Evolutionary conservation across 2,797 vertebrate genomes (phyloP).

Genomic region (Hafferia zeledoni): DNA sequence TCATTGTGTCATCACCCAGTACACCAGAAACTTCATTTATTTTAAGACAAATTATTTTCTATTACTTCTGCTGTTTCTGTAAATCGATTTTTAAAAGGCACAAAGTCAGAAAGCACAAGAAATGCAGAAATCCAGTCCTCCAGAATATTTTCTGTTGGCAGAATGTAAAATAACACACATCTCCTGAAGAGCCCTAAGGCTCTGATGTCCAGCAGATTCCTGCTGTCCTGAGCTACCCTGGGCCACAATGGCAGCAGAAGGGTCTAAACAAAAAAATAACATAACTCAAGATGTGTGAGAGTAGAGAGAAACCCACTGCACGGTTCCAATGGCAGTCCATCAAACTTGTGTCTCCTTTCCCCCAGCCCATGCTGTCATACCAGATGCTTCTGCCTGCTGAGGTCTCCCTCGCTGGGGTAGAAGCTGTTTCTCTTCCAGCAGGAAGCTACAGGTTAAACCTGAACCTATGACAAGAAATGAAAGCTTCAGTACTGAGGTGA

Average conservation of each 20-base stretch:
- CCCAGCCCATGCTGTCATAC: neutral
- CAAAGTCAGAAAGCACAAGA: neutral
- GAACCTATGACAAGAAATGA: neutral
- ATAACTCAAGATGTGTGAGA: neutral
- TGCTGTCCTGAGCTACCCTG: neutral
- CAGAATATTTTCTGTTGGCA: neutral
- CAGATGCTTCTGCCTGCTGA: neutral
- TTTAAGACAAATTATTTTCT: neutral
- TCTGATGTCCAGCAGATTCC: neutral
- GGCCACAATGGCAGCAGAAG: neutral
- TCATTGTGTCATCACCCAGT: accelerated
- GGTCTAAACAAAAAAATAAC: neutral
- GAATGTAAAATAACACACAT: neutral
- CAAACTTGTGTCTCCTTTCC: neutral
- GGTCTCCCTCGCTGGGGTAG: neutral
- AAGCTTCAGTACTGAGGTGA: neutral
- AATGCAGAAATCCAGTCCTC: neutral
- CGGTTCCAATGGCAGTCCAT: neutral
- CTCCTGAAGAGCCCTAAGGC: neutral
- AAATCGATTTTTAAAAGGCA: neutral
- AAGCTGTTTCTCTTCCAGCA: neutral
- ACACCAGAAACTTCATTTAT: neutral
- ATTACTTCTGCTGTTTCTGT: neutral
- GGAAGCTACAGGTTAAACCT: neutral
- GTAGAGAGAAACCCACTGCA: neutral